phyloP scores from a whole-genome alignment of 1,140 invertebrate genomes.

The Palaemon carinicauda region DNA sequence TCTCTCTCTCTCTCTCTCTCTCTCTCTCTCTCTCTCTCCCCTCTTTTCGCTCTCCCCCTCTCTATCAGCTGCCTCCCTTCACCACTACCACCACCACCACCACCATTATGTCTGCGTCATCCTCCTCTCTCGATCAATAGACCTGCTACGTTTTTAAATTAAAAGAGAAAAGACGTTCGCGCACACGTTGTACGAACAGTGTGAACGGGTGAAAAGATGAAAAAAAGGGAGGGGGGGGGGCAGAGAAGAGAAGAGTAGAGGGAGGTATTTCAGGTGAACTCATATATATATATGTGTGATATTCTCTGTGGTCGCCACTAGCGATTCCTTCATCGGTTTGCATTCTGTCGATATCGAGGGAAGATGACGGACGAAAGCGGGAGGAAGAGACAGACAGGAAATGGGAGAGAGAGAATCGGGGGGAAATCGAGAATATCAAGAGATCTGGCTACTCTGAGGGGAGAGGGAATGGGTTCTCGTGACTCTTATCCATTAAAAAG shows the following conservation, averaged over 20 bases:
- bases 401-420: neutral
- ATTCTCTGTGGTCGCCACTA: no score
- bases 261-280: no score
- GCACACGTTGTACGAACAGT: conserved; percentile 36
- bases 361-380: neutral
- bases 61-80: neutral
- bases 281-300: no score
- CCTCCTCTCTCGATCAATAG: conserved; percentile 46
- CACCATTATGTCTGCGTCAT: conserved; percentile 41
- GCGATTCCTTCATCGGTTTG: no score
- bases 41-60: neutral
- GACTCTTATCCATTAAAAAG: conserved; percentile 19
- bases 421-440: neutral
- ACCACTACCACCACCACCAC: neutral
- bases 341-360: no score
- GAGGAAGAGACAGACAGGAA: neutral
- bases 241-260: neutral
- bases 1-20: neutral
- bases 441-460: neutral
- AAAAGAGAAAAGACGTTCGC: conserved; percentile 54
- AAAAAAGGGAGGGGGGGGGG: neutral
- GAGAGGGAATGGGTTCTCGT: neutral
- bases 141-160: conserved; percentile 55
- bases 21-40: neutral
- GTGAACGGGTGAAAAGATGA: neutral